A percentile compares a stretch with the other conserved stretches of the same genome.
These are phyloP conservation scores for Drosophila demipolita DNA, from an alignment of 2,888 invertebrate genomes.

Conservation along the genomic window DNA sequence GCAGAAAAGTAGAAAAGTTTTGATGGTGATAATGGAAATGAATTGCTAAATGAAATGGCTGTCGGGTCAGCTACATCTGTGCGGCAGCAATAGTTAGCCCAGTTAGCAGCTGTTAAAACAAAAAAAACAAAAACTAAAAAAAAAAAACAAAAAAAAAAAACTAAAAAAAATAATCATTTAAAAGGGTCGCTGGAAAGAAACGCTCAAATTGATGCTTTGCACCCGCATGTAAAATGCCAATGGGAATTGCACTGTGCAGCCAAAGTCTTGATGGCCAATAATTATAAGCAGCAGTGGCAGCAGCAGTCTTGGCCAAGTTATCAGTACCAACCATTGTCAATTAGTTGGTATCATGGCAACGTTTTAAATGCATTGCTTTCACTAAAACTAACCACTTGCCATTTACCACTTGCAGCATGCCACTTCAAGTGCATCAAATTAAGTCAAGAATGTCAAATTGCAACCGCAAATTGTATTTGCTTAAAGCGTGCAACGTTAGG, in stretches of 20 bases:
- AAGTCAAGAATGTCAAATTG: conserved; percentile 60
- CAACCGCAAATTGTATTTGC: conserved; percentile 78
- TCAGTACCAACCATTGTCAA: conserved; percentile 60
- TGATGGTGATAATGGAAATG: conserved; percentile 82
- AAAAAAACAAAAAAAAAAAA: no score
- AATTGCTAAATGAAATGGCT: conserved; percentile 62
- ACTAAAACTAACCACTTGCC: conserved; percentile 42
- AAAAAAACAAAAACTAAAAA: neutral
- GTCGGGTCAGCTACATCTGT: conserved; percentile 39
- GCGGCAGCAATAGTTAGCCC: conserved; percentile 27
- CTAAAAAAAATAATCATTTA: conserved; percentile 15
- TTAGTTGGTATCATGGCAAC: conserved; percentile 64
- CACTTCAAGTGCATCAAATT: conserved; percentile 65
- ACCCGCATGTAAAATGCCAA: conserved; percentile 42
- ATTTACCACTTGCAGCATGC: conserved; percentile 35
- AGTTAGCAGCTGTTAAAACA: conserved; percentile 65
- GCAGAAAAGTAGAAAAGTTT: conserved; percentile 69
- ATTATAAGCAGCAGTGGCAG: conserved; percentile 44
- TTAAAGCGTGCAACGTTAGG: conserved; percentile 10
- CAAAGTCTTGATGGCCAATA: conserved; percentile 53
- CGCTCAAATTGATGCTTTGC: conserved; percentile 59
- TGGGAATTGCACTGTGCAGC: conserved; percentile 24
- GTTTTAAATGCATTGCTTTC: conserved; percentile 46
- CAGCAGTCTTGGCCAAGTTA: conserved; percentile 52
- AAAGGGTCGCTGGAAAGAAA: conserved; percentile 27